Conservation (phyloP, 2,797 vertebrate species). For the Zalophus californianus region DNA sequence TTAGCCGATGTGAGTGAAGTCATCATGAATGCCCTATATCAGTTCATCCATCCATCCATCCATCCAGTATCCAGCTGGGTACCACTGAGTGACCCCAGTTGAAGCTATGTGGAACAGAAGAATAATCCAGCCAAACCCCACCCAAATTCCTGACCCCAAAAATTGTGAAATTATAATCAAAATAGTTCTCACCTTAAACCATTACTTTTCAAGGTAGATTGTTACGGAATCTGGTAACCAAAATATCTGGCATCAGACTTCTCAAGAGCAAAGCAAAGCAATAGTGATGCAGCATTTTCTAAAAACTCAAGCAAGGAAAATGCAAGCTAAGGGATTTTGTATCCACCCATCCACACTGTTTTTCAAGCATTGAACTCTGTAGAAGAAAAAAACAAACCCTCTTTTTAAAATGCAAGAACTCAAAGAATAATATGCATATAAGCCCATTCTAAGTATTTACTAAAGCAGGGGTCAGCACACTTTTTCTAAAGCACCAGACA, state of each 20-base stretch:
- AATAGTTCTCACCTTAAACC: background rate
- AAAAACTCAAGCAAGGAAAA: conserved; percentile 17
- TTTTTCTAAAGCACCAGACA: background rate
- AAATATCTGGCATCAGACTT: background rate
- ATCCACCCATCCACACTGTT: background rate
- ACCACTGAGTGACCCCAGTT: background rate
- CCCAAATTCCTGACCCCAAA: background rate
- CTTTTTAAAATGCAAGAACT: background rate
- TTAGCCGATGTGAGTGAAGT: background rate
- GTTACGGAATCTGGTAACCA: background rate
- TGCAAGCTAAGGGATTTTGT: conserved; percentile 27
- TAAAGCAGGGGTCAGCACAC: background rate
- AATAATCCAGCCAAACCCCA: background rate
- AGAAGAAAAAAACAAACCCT: background rate
- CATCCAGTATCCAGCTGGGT: background rate
- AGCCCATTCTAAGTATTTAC: background rate
- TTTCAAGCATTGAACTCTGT: background rate
- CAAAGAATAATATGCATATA: background rate
- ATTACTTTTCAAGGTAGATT: background rate
- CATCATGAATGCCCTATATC: background rate
- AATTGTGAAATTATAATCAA: background rate
- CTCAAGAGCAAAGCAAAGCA: conserved; percentile 35
- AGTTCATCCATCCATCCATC: background rate
- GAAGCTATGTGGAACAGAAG: background rate
- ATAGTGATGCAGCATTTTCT: background rate